Evolutionary conservation across 92 coral and sea anemone genomes (phyloP), one percentile per base, ranked within the genome.

Genomic region (Parazoanthus atlanticus): DNA sequence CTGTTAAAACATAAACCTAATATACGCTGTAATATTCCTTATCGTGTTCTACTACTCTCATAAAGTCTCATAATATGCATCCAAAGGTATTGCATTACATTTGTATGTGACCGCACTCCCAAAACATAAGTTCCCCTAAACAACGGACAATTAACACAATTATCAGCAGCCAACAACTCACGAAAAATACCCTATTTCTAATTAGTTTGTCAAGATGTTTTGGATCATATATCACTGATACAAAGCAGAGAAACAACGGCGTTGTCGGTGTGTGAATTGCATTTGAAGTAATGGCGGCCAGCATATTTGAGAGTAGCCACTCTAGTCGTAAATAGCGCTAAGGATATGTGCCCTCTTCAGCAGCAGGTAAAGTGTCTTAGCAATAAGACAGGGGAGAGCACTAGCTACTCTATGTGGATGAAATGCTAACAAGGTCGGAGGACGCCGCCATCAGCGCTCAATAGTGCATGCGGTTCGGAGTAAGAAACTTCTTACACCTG

Each of bases 41-140:
- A 78, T 49, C 82, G 23, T 17, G 33, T 78, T 78, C 58, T 78
- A 29, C 49, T 3, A 28, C 38, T 30, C 76, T 76, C 25, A 32
- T n/a, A 21, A 7, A 4, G 43, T 28, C 70, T 32, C 56, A 38
- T 5, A 84, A 70, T 40, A 70, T 69, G 36, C 86, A 25, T 64
- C 54, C 26, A 32, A 16, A 25, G 65, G 66, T 82, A 41, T 82
- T 82, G 76, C 33, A 70, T 67, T 69, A 41, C 87, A 54, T 41
- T 19, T 16, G 78, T 26, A 9, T 13, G n/a, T 31, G 78, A 88
- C 93, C 91, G 77, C 87, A 88, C 69, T 86, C 73, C 43, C 40
- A 75, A 80, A 73, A 58, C 98, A 95, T 91, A 88, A 94, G 98
- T 92, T 92, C 98, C 78, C 95, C 98, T 88, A 93, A 95, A 95